Percentiles rank a stretch among this genome's conserved stretches.
These are phyloP conservation scores for Laticauda laticaudata DNA, from an alignment of 2,113 vertebrate species.

Conservation along the genomic window DNA sequence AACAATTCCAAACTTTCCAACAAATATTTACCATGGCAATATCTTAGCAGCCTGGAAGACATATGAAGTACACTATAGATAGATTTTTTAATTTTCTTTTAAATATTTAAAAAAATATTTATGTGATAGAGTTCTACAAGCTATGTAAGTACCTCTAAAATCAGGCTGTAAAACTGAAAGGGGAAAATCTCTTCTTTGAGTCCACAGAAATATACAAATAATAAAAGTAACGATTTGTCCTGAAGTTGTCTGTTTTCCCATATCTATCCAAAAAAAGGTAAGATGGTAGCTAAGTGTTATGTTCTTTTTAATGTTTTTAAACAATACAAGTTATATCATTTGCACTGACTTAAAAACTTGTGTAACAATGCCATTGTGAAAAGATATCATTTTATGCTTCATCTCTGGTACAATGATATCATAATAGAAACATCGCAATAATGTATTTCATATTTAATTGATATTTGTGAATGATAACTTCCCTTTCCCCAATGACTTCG, in stretches of 20 bases:
- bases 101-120: background rate
- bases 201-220: background rate
- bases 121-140: background rate
- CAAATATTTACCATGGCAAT: background rate
- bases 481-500: background rate
- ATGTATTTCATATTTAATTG: background rate
- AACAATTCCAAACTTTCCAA: background rate
- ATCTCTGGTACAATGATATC: background rate
- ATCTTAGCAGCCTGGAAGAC: background rate
- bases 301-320: background rate
- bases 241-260: background rate
- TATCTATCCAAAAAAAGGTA: background rate
- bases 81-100: slow-evolving; percentile 3
- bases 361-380: background rate
- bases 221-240: background rate
- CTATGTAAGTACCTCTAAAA: background rate
- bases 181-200: background rate
- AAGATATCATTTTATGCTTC: background rate
- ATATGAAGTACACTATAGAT: background rate
- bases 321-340: background rate
- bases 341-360: background rate
- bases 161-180: background rate
- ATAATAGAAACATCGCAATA: background rate
- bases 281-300: background rate
- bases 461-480: background rate